Evolutionary conservation across 2,113 vertebrate species (phyloP).

Genomic region (Tinamus guttatus): DNA sequence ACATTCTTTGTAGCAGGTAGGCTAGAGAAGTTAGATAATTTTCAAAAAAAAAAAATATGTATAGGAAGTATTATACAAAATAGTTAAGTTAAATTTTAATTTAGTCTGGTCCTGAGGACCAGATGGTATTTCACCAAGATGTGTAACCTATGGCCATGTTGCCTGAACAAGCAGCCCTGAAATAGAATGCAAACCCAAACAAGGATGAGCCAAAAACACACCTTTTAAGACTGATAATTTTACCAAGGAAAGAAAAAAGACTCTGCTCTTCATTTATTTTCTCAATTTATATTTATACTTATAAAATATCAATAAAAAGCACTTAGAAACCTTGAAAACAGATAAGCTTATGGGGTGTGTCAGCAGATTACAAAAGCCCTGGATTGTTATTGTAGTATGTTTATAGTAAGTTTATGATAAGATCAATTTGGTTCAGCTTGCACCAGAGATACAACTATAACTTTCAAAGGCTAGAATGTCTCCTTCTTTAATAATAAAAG

Average conservation of each 20-base stretch:
- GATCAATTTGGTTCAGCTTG: constrained; percentile 14
- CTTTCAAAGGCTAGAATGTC: background rate
- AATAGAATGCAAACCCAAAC: background rate
- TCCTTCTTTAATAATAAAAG: constrained; percentile 34
- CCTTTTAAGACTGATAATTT: background rate
- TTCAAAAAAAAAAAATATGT: background rate
- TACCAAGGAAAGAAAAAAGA: background rate
- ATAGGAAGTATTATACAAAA: background rate
- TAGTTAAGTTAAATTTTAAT: background rate
- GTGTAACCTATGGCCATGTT: background rate
- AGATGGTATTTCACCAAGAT: background rate
- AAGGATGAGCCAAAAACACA: accelerated
- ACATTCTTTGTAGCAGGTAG: background rate
- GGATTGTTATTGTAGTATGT: background rate
- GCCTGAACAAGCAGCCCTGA: accelerated
- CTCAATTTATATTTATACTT: background rate
- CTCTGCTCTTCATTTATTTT: background rate
- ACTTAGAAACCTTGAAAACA: background rate
- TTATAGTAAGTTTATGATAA: background rate
- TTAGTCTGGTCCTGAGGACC: background rate
- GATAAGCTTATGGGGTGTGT: background rate
- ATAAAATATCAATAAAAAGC: background rate
- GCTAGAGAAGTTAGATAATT: background rate
- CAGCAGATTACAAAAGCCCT: constrained; percentile 2
- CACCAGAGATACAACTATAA: constrained; percentile 2